phyloP scores from a whole-genome alignment of 2,888 invertebrate species.

The Troilus luridus region DNA sequence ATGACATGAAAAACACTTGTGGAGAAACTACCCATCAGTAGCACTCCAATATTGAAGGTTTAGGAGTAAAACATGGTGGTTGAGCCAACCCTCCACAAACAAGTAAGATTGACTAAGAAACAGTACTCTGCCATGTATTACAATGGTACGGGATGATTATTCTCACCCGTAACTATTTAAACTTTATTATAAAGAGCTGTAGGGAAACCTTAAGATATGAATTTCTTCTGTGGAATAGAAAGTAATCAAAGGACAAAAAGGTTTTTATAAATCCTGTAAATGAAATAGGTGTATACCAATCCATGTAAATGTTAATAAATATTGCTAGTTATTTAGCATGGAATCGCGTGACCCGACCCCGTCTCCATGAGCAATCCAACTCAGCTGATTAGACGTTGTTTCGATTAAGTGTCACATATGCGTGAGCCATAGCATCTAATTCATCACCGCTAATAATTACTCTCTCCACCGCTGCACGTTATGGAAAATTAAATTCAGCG shows the following conservation, averaged over 20 bases:
- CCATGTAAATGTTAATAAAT: slow-evolving; percentile 13
- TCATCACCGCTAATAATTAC: slow-evolving; percentile 34
- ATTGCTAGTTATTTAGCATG: not conserved
- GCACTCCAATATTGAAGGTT: too few relatives aligned
- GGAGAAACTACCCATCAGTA: too few relatives aligned
- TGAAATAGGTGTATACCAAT: not conserved
- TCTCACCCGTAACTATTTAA: not conserved
- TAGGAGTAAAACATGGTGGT: too few relatives aligned
- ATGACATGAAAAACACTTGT: too few relatives aligned
- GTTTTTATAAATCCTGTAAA: not conserved
- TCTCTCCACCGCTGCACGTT: not conserved
- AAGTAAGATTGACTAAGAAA: too few relatives aligned
- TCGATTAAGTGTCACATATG: slow-evolving; percentile 47
- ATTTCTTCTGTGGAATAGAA: not conserved
- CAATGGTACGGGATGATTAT: too few relatives aligned
- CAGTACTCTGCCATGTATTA: too few relatives aligned
- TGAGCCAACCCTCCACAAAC: too few relatives aligned
- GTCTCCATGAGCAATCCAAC: slow-evolving; percentile 29
- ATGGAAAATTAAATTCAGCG: not conserved
- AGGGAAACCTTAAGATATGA: not conserved
- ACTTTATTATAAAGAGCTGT: not conserved
- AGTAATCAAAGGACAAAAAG: not conserved
- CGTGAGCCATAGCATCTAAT: slow-evolving; percentile 22
- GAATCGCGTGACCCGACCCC: not conserved
- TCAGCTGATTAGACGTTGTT: slow-evolving; percentile 28